Base-by-base conservation (phyloP, 2,888 invertebrate species). In the Gari tellinella region DNA sequence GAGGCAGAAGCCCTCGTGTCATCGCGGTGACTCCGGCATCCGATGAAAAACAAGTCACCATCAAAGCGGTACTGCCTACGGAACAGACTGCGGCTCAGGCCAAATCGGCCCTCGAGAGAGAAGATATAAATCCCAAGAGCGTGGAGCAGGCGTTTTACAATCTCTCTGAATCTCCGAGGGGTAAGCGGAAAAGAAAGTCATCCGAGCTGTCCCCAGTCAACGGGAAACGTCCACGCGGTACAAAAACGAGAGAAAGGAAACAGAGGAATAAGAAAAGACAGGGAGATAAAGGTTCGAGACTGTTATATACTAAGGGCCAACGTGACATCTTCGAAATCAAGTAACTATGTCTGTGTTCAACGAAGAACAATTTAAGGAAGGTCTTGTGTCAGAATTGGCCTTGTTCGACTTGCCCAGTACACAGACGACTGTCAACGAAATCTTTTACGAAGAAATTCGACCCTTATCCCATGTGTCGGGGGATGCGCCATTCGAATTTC, bases 401-500 rank as follows among this genome's bases (percentile, higher is more conserved):
- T 57, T 77, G 19, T 77, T 80, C 48, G 58, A 77, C 55, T 45
- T 72, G 7, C 77, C 76, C 21, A 63, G 57, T 15, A 74, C 74
- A 14, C 80, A 80, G 38, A 66, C 72, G 1, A 68, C 65, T 49
- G 72, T 77, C 15, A 70, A 48, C n/a, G 62, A 68, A 26, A 38
- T 68, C 12, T 77, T 68, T 37, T 68, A 65, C 58, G 70, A 80
- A 19, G 74, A 74, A 66, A 52, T 69, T 52, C 56, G 69, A 51
- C 69, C 74, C 17, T 21, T 69, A 31, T 75, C 69, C 1, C 61
- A 69, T 31, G 52, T 61, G 41, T 63, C 68, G 8, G 43, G 41
- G 21, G 72, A 69, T 40, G 41, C 60, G 17, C 77, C 79, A 12
- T 67, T 82, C 15, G 79, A 79, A 60, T 79, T 81, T 43, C 52